Conservation (phyloP, 2,113 vertebrate genomes). For the Girardinichthys multiradiatus region DNA sequence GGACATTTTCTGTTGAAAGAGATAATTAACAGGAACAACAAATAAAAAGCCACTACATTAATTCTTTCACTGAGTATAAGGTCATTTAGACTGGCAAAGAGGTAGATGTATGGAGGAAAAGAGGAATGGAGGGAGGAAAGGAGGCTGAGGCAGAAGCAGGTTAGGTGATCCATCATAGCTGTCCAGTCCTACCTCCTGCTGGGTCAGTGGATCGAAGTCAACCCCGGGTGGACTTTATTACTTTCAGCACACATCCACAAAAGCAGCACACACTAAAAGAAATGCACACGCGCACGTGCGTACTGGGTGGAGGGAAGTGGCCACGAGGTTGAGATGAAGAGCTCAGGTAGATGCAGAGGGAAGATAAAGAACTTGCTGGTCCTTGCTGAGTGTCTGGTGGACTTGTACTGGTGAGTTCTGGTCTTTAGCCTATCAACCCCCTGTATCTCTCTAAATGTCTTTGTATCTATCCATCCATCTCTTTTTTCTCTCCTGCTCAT, state of each 20-base stretch:
- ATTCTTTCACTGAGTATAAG: slow-evolving; percentile 65
- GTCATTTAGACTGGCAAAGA: slow-evolving; percentile 76
- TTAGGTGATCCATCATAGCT: slow-evolving; percentile 95
- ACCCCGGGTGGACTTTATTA: slow-evolving; percentile 94
- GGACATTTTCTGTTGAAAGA: slow-evolving; percentile 62
- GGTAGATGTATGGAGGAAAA: slow-evolving; percentile 63
- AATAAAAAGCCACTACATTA: slow-evolving; percentile 63
- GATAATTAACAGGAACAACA: slow-evolving; percentile 62
- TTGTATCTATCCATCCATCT: slow-evolving; percentile 68
- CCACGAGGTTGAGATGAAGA: slow-evolving; percentile 65
- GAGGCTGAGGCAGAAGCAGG: slow-evolving; percentile 79
- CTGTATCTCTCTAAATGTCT: slow-evolving; percentile 69
- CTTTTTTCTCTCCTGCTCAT: slow-evolving; percentile 44
- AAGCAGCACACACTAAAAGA: slow-evolving; percentile 24
- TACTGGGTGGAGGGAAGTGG: slow-evolving; percentile 45
- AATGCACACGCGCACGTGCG: slow-evolving; percentile 36
- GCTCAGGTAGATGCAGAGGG: slow-evolving; percentile 66
- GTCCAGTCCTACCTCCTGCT: slow-evolving; percentile 89
- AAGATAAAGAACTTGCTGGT: slow-evolving; percentile 74
- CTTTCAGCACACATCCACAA: slow-evolving; percentile 75
- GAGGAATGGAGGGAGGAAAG: slow-evolving; percentile 61
- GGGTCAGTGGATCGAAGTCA: slow-evolving; percentile 92
- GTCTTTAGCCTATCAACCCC: slow-evolving; percentile 77
- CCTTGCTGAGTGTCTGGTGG: slow-evolving; percentile 65
- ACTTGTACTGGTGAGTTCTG: slow-evolving; percentile 66